Evolutionary conservation across 2,888 invertebrate genomes (phyloP), one percentile per base, ranked within the genome.

Genomic region (Lepidochitona cinerea): DNA sequence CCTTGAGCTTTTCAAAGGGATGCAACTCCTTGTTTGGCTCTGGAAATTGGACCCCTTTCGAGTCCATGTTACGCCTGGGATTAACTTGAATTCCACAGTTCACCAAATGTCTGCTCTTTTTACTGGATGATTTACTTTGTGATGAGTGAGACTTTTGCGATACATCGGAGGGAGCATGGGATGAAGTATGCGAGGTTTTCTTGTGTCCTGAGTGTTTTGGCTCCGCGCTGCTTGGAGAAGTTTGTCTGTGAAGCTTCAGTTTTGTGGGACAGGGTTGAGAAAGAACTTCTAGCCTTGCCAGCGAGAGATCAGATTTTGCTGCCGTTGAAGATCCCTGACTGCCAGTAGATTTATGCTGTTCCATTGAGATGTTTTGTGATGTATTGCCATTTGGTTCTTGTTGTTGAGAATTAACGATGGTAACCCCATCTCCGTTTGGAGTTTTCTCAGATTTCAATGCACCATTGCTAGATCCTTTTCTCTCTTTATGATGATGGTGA

Each of bases 51-150:
- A 81, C 76, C 36, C 77, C 77, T 70, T 85, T 85, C 54, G 76
- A 79, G 52, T 84, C 83, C 7, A 83, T 85, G 54, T 79, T 79
- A 32, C 82, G 78, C 35, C 78, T 80, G 32, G 84, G 75, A 73
- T 83, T 84, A 29, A 85, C 85, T 75, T 86, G 86, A n/a, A 84
- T 82, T 52, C 85, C 85, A 81, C 86, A 86, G 70, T 85, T 83
- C 41, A 75, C 79, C 9, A 82, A 76, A 26, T 66, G 66, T 37
- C 78, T 75, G 26, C 76, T 75, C 52, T 82, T 83, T 71, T 77
- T 81, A 9, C 75, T 74, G 9, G 75, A 71, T 29, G 78, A 71
- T 69, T 75, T 79, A 6, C 70, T 36, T 26, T 64, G 59, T n/a
- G 70, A 52, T 18, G 70, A 59, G 29, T 64, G 59, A 70, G 33